A percentile compares a stretch with the other conserved stretches of the same genome.
phyloP scores from a whole-genome alignment of 1,140 invertebrate genomes.

The Cyrtorhinus lividipennis region DNA sequence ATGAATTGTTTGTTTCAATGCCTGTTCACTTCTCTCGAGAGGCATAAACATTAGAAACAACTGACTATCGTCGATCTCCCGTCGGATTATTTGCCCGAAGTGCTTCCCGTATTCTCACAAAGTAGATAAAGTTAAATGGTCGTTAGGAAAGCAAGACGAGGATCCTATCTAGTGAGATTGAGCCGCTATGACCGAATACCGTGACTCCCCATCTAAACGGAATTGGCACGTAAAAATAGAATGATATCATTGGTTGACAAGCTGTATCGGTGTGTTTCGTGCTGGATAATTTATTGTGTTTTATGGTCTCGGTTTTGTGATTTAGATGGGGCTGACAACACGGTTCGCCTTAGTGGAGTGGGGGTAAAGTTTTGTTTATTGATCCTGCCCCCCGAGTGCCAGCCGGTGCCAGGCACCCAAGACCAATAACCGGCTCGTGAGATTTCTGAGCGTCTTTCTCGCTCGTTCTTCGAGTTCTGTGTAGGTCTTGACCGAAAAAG shows the following conservation, averaged over 20 bases:
- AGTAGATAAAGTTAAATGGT: conserved; percentile 5
- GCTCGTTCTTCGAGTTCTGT: not conserved
- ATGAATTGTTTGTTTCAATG: too few species aligned
- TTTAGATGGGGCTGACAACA: conserved; percentile 13
- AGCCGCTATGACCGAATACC: conserved; percentile 6
- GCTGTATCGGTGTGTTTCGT: conserved; percentile 10
- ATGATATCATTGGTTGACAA: conserved; percentile 14
- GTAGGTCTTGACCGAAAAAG: not conserved
- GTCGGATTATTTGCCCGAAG: too few species aligned
- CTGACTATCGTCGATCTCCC: too few species aligned
- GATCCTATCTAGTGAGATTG: conserved; percentile 2
- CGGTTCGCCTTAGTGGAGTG: not conserved
- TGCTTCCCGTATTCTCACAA: too few species aligned
- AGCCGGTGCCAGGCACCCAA: not conserved
- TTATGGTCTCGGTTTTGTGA: conserved; percentile 15
- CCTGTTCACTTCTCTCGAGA: too few species aligned
- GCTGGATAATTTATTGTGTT: conserved; percentile 18
- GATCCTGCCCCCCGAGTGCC: conserved; percentile 2
- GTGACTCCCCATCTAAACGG: conserved; percentile 6
- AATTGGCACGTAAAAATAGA: conserved; percentile 14
- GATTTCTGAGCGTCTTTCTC: not conserved
- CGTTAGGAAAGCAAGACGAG: not conserved
- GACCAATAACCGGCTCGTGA: not conserved
- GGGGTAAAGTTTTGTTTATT: conserved; percentile 7
- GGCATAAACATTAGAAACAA: too few species aligned